A percentile compares a stretch with the other conserved stretches of the same genome.
phyloP scores from a whole-genome alignment of 2,113 vertebrate species.

The Chloroceryle aenea region DNA sequence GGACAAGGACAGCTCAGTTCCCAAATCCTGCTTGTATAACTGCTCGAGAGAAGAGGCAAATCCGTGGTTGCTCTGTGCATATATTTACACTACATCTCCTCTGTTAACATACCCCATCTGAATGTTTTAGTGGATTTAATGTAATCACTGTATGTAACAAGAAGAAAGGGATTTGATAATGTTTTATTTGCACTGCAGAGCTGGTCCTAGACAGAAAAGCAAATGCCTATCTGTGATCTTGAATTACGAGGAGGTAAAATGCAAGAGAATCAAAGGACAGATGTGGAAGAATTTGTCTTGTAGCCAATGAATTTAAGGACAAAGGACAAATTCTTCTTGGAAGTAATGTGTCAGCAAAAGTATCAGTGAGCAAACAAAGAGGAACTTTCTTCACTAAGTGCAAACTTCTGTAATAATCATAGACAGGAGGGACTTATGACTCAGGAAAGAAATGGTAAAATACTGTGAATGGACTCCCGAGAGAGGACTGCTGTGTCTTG shows the following conservation, averaged over 20 bases:
- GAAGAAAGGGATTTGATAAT: not conserved
- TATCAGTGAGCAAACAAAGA: not conserved
- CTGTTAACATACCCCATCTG: not conserved
- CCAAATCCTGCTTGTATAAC: not conserved
- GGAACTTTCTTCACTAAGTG: not conserved
- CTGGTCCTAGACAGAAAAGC: not conserved
- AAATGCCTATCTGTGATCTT: not conserved
- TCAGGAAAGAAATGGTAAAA: not conserved
- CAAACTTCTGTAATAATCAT: not conserved
- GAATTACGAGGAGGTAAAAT: not conserved
- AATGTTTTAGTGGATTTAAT: slow-evolving; percentile 21
- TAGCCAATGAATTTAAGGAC: not conserved
- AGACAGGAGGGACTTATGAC: not conserved
- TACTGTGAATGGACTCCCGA: not conserved
- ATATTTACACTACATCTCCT: not conserved
- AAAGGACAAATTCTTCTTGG: not conserved
- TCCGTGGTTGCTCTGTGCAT: not conserved
- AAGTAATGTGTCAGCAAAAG: not conserved
- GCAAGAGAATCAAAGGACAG: not conserved
- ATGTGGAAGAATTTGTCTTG: not conserved
- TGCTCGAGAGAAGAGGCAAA: not conserved
- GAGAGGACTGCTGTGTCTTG: not conserved
- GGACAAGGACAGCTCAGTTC: not conserved
- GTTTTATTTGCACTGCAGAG: not conserved
- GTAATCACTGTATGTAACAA: slow-evolving; percentile 5